phyloP scores from a whole-genome alignment of 2,797 vertebrate genomes.

The Neosilurus mollespiculum region DNA sequence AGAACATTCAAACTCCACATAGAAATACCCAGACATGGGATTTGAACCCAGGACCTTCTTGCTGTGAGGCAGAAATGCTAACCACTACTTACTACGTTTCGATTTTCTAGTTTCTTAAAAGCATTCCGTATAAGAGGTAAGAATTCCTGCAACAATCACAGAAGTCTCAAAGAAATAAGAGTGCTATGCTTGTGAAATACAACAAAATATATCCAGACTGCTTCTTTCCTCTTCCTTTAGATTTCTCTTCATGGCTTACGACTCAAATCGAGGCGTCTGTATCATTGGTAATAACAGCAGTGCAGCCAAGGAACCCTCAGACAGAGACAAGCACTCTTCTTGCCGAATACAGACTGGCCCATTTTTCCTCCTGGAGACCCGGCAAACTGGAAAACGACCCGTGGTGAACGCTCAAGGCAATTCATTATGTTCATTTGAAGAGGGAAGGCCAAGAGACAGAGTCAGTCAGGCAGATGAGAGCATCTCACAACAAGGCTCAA shows the following conservation, averaged over 20 bases:
- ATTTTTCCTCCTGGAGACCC: conserved; percentile 33
- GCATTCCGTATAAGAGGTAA: not conserved
- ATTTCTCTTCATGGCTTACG: not conserved
- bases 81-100: no score
- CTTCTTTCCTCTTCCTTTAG: not conserved
- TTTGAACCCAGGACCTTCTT: no score
- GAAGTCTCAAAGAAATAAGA: not conserved
- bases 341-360: conserved; percentile 33
- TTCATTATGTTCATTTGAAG: conserved; percentile 45
- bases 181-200: no score
- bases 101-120: not conserved
- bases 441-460: conserved; percentile 14
- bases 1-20: no score
- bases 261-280: conserved; percentile 10
- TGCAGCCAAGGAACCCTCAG: conserved; percentile 5
- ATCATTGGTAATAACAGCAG: conserved; percentile 14
- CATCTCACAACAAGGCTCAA: conserved; percentile 10
- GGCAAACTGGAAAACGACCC: conserved; percentile 33
- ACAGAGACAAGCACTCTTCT: conserved; percentile 15
- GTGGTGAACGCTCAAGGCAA: conserved; percentile 39
- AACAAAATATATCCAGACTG: not conserved
- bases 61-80: no score
- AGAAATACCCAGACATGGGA: no score
- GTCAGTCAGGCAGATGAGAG: conserved; percentile 27
- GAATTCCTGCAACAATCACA: not conserved